Evolutionary conservation across 2,888 invertebrate species (phyloP), one percentile per base, ranked within the genome.

Genomic region (Scaptomyza caliginosa): DNA sequence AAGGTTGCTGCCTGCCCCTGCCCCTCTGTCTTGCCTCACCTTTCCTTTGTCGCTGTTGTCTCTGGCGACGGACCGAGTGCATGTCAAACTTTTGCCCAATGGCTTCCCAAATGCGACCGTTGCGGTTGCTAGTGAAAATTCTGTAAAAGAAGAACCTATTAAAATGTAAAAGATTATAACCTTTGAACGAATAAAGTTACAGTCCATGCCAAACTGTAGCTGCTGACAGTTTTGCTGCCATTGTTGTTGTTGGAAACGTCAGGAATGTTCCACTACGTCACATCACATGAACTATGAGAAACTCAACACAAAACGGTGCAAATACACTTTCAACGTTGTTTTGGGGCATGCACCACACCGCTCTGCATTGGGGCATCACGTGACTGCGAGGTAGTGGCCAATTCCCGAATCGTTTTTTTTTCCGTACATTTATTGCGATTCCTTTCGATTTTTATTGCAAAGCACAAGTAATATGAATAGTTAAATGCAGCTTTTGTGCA

Each of bases 181-280:
- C n/a, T n/a, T n/a, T n/a, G n/a, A n/a, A n/a, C n/a, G n/a, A n/a
- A n/a, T n/a, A n/a, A n/a, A n/a, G n/a, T n/a, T n/a, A n/a, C n/a
- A 38, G 2, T 38, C 11, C 17, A 3, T 38, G 19, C 5, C 17
- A 38, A 38, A 54, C 54, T 54, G 26, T 23, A 19, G 3, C 2
- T 3, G 5, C n/a, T 13, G 34, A 34, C 16, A 34, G 16, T 34
- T 34, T 16, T 16, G 42, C 10, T 17, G 24, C 16, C 26, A n/a
- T 26, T 24, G 11, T 10, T 67, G 86, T 67, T 81, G 89, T 32
- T 54, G 67, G 48, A 55, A 83, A 88, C 87, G 79, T 60, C 76
- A 86, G 89, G 85, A 88, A 89, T 90, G 88, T 90, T 90, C 89
- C 89, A 90, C 89, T 90, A 90, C 90, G 89, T 90, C 89, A 90